phyloP scores from a whole-genome alignment of 2,113 vertebrate species.

The Chaetodon auriga region DNA sequence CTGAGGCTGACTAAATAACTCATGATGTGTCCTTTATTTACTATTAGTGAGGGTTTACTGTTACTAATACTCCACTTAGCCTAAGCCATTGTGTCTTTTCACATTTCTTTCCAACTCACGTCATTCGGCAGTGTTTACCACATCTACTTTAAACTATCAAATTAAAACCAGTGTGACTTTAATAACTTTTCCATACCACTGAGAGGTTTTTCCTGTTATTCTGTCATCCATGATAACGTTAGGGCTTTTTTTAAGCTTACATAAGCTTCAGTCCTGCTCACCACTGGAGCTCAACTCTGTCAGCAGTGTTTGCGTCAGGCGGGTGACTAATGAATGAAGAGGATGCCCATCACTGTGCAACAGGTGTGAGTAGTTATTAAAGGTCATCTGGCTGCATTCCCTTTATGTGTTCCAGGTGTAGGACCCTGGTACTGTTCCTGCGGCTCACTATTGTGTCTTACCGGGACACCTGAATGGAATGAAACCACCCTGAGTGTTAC shows the following conservation, averaged over 20 bases:
- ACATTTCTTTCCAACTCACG: background rate
- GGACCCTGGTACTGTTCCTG: background rate
- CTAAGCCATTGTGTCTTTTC: conserved; percentile 9
- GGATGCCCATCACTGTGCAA: too few species aligned
- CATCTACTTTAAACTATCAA: background rate
- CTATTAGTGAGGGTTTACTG: background rate
- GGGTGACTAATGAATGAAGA: too few species aligned
- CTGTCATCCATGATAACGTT: too few species aligned
- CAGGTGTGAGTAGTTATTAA: too few species aligned
- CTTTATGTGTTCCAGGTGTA: background rate
- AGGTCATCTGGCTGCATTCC: background rate
- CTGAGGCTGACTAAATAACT: background rate
- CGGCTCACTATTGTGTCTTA: background rate
- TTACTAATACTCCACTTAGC: background rate
- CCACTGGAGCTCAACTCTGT: background rate
- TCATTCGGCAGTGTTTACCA: background rate
- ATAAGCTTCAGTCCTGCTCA: too few species aligned
- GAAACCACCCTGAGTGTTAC: background rate
- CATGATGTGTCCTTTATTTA: background rate
- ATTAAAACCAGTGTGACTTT: background rate
- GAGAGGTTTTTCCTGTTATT: background rate
- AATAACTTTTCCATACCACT: background rate
- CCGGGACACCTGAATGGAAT: background rate
- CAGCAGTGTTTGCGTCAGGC: background rate
- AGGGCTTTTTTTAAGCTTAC: too few species aligned